Conservation (phyloP, 2,113 vertebrate species). For the Calyptomena viridis region DNA sequence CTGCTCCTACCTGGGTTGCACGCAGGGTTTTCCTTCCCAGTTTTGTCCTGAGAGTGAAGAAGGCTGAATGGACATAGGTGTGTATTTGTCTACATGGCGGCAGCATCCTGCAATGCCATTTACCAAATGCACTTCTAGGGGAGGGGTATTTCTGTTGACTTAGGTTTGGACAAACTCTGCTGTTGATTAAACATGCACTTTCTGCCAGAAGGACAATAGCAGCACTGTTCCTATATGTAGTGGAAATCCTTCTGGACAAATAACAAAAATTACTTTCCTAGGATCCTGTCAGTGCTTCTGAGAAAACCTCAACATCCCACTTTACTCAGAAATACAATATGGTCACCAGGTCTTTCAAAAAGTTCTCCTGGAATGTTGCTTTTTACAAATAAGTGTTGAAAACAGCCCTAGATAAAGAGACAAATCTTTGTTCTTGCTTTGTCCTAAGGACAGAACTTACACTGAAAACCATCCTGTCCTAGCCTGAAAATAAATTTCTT, state of each 20-base stretch:
- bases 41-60: background rate
- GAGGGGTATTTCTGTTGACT: background rate
- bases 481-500: background rate
- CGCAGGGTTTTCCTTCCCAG: background rate
- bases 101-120: background rate
- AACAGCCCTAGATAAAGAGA: background rate
- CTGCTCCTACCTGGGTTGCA: background rate
- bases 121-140: background rate
- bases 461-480: background rate
- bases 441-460: background rate
- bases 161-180: background rate
- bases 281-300: background rate
- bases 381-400: rapidly evolving
- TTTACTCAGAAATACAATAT: background rate
- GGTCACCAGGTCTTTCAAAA: background rate
- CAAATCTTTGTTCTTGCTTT: background rate
- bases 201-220: background rate
- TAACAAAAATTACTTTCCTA: background rate
- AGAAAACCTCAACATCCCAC: background rate
- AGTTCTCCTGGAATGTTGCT: background rate
- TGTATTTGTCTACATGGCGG: background rate
- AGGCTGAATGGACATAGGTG: slow-evolving; percentile 43
- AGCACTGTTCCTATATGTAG: background rate
- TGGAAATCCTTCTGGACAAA: background rate
- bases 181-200: rapidly evolving